Base-by-base conservation (phyloP, 2,888 invertebrate genomes). In the Eurytoma adleriae region DNA sequence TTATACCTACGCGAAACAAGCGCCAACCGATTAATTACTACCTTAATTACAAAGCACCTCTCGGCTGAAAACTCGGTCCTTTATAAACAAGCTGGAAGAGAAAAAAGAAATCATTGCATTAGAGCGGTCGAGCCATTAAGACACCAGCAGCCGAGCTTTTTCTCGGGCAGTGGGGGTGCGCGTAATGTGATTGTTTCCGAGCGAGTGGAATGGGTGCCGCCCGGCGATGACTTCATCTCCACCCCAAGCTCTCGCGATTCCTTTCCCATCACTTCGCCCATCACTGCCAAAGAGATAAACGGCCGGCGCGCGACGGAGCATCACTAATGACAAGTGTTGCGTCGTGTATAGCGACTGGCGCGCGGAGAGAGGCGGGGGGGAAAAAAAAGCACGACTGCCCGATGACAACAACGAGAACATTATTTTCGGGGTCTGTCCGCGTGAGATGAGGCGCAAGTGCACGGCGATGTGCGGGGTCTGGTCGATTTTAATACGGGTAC, bases 171-270 rank as follows among this genome's bases (percentile, higher is more conserved):
- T 57, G 78, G 4, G n/a, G 50, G 50, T 1, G 66, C 73, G 84
- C 85, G 83, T 91, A 91, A 91, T 90, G 90, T 90, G 89, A 91
- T 91, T 91, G 90, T 90, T 90, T 90, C 90, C 90, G 83, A 88
- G 83, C 86, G 87, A 88, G 84, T 86, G 87, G 83, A 82, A 85
- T 82, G 82, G 80, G 83, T 84, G 84, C 78, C 0, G 52, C 16
- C 64, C 79, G 69, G 74, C 83, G 89, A 89, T 89, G 88, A 89
- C 89, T 89, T 88, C 86, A 89, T 89, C 85, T n/a, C n/a, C 83
- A 40, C 76, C 87, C 85, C 85, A 81, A 80, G 82, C 80, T 50
- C 48, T 57, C 67, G 59, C 56, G 27, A 61, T 48, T 69, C 67
- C 50, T 72, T 75, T 75, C 66, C 57, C 74, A 64, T 48, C 20